phyloP scores from a whole-genome alignment of 2,888 invertebrate species.

The Cabera pusaria region DNA sequence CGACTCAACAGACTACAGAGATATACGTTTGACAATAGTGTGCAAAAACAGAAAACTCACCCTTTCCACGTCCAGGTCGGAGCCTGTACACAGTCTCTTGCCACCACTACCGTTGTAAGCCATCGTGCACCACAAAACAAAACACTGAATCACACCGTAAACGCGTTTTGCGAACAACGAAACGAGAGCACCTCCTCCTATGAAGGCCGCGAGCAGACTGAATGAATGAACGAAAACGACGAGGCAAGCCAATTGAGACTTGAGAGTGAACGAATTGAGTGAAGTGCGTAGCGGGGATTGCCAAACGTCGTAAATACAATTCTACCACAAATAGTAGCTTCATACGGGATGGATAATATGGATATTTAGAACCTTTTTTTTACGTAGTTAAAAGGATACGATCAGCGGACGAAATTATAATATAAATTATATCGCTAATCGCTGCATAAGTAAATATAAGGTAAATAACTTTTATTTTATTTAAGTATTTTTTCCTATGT shows the following conservation, averaged over 20 bases:
- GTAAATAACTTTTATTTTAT: too few relatives aligned
- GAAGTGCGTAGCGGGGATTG: slow-evolving; percentile 13
- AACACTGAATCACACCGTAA: slow-evolving; percentile 80
- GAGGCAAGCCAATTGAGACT: slow-evolving; percentile 33
- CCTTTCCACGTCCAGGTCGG: slow-evolving; percentile 79
- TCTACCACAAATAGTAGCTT: slow-evolving; percentile 12
- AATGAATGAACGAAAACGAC: slow-evolving; percentile 56
- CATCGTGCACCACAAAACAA: slow-evolving; percentile 86
- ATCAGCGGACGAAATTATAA: too few relatives aligned
- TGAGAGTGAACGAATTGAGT: slow-evolving; percentile 22
- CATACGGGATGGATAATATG: too few relatives aligned
- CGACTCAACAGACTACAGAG: slow-evolving; percentile 52
- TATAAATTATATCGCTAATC: too few relatives aligned
- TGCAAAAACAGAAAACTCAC: slow-evolving; percentile 53
- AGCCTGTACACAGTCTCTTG: slow-evolving; percentile 80
- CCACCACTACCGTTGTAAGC: slow-evolving; percentile 88
- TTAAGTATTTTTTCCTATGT: too few relatives aligned
- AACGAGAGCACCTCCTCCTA: slow-evolving; percentile 49
- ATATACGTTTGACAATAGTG: slow-evolving; percentile 48
- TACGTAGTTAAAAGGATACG: too few relatives aligned
- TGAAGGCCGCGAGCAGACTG: slow-evolving; percentile 69
- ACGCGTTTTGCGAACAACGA: slow-evolving; percentile 60
- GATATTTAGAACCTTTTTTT: too few relatives aligned
- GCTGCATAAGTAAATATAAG: too few relatives aligned
- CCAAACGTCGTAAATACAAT: slow-evolving; percentile 12